Base-by-base conservation (phyloP, 2,113 vertebrate species). In the Salminus brasiliensis region DNA sequence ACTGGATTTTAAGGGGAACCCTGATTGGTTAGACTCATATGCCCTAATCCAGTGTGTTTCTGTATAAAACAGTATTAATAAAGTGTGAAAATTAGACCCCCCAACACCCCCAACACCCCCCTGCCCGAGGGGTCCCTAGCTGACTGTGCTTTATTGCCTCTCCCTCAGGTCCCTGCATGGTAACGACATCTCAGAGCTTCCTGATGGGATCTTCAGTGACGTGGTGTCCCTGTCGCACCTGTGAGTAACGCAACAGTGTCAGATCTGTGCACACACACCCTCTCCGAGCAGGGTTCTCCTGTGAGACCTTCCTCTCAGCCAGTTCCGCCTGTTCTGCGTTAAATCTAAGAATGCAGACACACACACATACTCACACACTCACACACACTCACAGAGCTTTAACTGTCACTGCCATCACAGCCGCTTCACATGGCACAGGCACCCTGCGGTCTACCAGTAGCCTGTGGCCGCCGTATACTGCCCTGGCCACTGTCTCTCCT, bases 141-240 rank as follows among this genome's bases (percentile, higher is more conserved):
- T 57, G 21, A 13, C 23, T 47, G 32, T 65, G 78, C 18, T 79
- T 53, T 25, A 57, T 70, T 12, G 36, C 34, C 49, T 29, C 15
- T 39, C 57, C 71, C n/a, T 41, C 45, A 99, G 98, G 90, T 99
- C 98, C 78, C 95, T 99, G 75, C 98, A 99, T 1, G 98, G 98
- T 86, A 99, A 99, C 55, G 97, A 99, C 72, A 92, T 99, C 88
- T 96, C 97, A 4, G 96, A 93, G 83, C 95, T 99, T 62, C 96
- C 93, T 0, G 97, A 98, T 68, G 98, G 98, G 71, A 95, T 98
- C 84, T 99, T 99, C 0, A 89, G 90, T 4, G 97, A 99, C 0
- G 96, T 96, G 81, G 92, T 94, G n/a, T 94, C 97, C 6, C 89
- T 99, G 59, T 99, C 98, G 29, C 98, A 99, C 87, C 91, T 99